Evolutionary conservation across 2,888 invertebrate genomes (phyloP), one percentile per base, ranked within the genome.

Genomic region (Dynastes hyllus): DNA sequence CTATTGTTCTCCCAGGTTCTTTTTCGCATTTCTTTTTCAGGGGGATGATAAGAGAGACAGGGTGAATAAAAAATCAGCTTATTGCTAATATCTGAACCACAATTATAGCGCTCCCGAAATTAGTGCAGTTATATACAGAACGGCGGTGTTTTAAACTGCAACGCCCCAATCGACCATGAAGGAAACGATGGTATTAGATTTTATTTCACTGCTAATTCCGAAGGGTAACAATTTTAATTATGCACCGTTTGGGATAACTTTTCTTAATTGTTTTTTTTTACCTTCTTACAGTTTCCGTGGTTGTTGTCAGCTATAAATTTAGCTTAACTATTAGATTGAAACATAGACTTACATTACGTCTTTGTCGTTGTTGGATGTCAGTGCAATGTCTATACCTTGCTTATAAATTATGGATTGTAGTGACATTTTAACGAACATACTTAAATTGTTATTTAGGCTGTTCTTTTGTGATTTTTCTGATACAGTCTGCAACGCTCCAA

Each of bases 11-110:
- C 84, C 80, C 86, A 85, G 85, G 85, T 86, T 86, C 75, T 65
- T 75, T 71, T 75, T 45, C 73, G 61, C 66, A 58, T 69, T 77
- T 77, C 77, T 77, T 77, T 77, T 76, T 67, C 63, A 66, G 73
- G 84, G 82, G 86, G 85, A 87, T 87, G 88, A 86, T 88, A 89
- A 88, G 88, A 88, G 88, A 86, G 86, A 83, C 85, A 86, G 89
- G 89, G 89, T 89, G 89, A 89, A 89, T 89, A 89, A 89, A 89
- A 89, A 89, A 89, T 89, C 89, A 88, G 89, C 89, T 89, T 89
- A 89, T 89, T 89, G 88, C 89, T 89, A 89, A 89, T 89, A 89
- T 89, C 87, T 85, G 86, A 85, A 84, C 88, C 88, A 87, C 89
- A 89, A 89, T 89, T 89, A 89, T 87, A 87, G 86, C 87, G 86